Base-by-base conservation (phyloP, 1,140 invertebrate species). In the Papilio aristodemus region DNA sequence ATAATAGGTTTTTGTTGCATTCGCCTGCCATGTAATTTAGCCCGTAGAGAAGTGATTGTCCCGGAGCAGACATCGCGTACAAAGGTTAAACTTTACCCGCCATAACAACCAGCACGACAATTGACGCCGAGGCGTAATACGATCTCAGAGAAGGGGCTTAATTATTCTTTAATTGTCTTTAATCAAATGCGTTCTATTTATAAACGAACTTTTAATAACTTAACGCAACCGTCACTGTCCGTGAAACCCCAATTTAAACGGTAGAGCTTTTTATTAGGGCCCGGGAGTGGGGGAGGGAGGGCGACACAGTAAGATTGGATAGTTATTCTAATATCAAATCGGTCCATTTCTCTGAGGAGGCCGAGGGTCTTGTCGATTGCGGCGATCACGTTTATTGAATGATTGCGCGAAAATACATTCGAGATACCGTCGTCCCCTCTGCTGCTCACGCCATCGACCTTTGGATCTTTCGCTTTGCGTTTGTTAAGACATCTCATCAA, bases 161-260 rank as follows among this genome's bases (percentile, higher is more conserved):
- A 91, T 91, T 90, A 84, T 82, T 83, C 79, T 76, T 90, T 91
- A 90, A 90, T 91, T 91, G 89, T 77, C 81, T 90, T 80, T 90
- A 91, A 91, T 91, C 88, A 89, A 90, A 90, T 89, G 87, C 86
- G 87, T 90, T 89, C 87, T 91, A 90, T 90, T 89, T 91, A 90
- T 89, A 90, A 89, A 89, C 86, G 86, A 89, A 86, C 86, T 87
- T 87, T 87, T 87, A 89, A 90, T 79, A 83, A 83, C 59, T 68
- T 77, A 54, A 68, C 78, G 75, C 75, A 76, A 67, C 74, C 27
- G 41, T 36, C 63, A 14, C 17, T 41, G 22, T 41, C 38, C 46
- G 46, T 54, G 46, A 54, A 54, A 54, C 19, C 1, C 7, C 19
- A 54, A 54, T 54, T 22, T 54, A 54, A 25, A 54, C 22, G 59